Evolutionary conservation across 1,140 invertebrate species (phyloP).

Genomic region (Apocrypta bakeri): DNA sequence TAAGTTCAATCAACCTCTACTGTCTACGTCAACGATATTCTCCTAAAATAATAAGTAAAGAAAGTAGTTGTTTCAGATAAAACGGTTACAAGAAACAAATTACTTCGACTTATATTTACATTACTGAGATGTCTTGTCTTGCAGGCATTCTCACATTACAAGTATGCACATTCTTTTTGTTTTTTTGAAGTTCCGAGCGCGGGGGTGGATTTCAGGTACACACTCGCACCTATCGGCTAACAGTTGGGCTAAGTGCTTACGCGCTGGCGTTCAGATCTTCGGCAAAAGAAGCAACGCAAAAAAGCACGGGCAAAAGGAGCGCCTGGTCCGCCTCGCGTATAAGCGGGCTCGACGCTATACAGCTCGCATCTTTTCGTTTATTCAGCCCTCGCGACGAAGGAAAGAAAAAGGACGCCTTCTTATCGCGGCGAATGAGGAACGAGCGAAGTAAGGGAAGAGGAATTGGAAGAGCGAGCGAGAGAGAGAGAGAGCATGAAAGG

Average conservation of each 20-base stretch:
- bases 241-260: slow-evolving; percentile 54
- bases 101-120: not conserved
- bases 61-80: slow-evolving; percentile 1
- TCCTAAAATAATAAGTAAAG: not conserved
- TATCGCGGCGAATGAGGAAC: not conserved
- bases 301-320: not conserved
- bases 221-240: slow-evolving; percentile 30
- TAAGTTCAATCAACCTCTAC: too few species aligned
- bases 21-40: too few species aligned
- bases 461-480: not conserved
- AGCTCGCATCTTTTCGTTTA: not conserved
- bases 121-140: not conserved
- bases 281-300: too few species aligned
- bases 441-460: too few species aligned
- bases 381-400: slow-evolving; percentile 5
- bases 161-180: too few species aligned
- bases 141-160: not conserved
- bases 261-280: not conserved
- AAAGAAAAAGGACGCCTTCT: not conserved
- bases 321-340: slow-evolving; percentile 20
- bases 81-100: not conserved
- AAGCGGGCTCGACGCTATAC: slow-evolving; percentile 34
- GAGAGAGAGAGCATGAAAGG: not conserved
- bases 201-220: not conserved
- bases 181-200: too few species aligned